phyloP scores from a whole-genome alignment of 2,797 vertebrate genomes.

The Myotis daubentonii region DNA sequence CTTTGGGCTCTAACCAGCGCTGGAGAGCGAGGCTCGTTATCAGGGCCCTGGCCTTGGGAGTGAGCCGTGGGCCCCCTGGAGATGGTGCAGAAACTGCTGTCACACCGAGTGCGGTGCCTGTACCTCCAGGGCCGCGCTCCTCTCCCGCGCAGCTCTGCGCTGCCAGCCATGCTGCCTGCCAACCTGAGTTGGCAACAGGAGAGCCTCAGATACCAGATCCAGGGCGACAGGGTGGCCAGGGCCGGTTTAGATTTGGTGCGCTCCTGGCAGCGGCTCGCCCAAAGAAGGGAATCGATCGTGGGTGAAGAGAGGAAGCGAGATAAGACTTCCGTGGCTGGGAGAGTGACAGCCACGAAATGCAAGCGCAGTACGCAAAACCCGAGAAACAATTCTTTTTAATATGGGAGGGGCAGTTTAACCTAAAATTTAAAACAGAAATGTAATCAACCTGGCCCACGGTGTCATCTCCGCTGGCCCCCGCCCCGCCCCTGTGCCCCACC shows the following conservation, averaged over 20 bases:
- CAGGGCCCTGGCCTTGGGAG: background rate
- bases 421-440: background rate
- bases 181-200: background rate
- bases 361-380: background rate
- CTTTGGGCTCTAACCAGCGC: background rate
- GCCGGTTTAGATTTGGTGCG: conserved; percentile 48
- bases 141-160: background rate
- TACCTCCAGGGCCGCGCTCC: background rate
- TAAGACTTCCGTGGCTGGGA: background rate
- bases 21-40: background rate
- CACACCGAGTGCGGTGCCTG: background rate
- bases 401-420: background rate
- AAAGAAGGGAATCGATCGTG: background rate
- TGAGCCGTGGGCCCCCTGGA: background rate
- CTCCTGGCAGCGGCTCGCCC: background rate
- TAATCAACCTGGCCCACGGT: accelerated
- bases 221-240: conserved; percentile 39
- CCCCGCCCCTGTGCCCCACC: background rate
- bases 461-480: background rate
- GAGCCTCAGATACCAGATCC: conserved; percentile 58
- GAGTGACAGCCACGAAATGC: background rate
- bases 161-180: conserved; percentile 59
- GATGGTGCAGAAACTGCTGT: background rate
- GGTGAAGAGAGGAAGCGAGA: background rate
- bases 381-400: background rate